Evolutionary conservation across 2,797 vertebrate species (phyloP).

Genomic region (Intellagama lesueurii): DNA sequence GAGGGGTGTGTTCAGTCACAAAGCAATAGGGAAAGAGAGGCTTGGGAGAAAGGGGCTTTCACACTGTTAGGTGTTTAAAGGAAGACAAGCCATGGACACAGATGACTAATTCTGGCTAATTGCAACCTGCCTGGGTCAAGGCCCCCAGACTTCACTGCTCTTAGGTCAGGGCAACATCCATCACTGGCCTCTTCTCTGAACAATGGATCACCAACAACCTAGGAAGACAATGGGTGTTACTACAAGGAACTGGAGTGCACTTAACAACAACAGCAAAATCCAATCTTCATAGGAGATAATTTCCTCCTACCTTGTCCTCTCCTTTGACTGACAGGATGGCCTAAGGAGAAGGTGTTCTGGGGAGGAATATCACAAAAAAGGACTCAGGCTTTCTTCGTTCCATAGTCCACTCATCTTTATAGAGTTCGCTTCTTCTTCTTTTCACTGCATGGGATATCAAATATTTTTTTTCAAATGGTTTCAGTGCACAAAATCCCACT

Average conservation of each 20-base stretch:
- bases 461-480: background rate
- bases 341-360: constrained; percentile 41
- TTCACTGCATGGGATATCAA: background rate
- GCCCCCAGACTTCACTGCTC: constrained; percentile 68
- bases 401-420: background rate
- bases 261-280: constrained; percentile 20
- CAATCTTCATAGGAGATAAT: constrained; percentile 54
- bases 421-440: background rate
- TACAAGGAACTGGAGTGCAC: constrained; percentile 13
- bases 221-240: constrained; percentile 3
- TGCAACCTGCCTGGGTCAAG: constrained; percentile 81
- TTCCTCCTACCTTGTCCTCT: constrained; percentile 54
- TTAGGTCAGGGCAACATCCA: constrained; percentile 78
- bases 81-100: constrained; percentile 70
- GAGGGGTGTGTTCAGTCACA: constrained; percentile 55
- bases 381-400: background rate
- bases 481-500: background rate
- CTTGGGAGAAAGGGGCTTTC: constrained; percentile 66
- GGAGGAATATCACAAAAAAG: background rate
- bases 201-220: background rate
- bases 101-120: constrained; percentile 86
- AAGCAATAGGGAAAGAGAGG: constrained; percentile 69
- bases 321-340: constrained; percentile 47
- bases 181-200: constrained; percentile 63
- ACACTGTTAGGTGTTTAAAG: constrained; percentile 74